Conservation (phyloP, 2,113 vertebrate species). For the Oreotragus oreotragus region DNA sequence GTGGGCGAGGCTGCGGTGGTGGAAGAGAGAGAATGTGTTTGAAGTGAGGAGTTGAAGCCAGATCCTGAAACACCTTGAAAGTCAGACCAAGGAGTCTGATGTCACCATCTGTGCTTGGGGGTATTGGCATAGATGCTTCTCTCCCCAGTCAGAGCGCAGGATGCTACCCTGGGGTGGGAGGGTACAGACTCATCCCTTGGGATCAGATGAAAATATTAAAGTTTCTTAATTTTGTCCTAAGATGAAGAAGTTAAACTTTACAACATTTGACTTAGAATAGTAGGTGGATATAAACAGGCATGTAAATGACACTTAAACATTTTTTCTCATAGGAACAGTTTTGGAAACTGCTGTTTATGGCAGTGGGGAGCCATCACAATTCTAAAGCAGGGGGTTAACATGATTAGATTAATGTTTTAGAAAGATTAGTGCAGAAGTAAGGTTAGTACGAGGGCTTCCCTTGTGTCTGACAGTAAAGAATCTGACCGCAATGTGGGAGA, state of each 20-base stretch:
- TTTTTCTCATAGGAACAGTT: background rate
- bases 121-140: background rate
- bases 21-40: background rate
- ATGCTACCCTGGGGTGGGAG: background rate
- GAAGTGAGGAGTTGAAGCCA: background rate
- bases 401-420: background rate
- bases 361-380: background rate
- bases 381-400: background rate
- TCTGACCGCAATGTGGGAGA: background rate
- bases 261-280: background rate
- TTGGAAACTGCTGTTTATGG: background rate
- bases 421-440: background rate
- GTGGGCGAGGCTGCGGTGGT: background rate
- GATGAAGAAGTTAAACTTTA: background rate
- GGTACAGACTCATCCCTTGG: background rate
- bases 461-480: background rate
- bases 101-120: accelerated
- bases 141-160: background rate
- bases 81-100: background rate
- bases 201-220: background rate
- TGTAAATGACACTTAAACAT: background rate
- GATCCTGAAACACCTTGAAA: background rate
- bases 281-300: background rate
- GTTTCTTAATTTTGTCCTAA: background rate
- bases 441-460: accelerated